Evolutionary conservation across 2,888 invertebrate species (phyloP).

Genomic region (Leptopilina myrica): DNA sequence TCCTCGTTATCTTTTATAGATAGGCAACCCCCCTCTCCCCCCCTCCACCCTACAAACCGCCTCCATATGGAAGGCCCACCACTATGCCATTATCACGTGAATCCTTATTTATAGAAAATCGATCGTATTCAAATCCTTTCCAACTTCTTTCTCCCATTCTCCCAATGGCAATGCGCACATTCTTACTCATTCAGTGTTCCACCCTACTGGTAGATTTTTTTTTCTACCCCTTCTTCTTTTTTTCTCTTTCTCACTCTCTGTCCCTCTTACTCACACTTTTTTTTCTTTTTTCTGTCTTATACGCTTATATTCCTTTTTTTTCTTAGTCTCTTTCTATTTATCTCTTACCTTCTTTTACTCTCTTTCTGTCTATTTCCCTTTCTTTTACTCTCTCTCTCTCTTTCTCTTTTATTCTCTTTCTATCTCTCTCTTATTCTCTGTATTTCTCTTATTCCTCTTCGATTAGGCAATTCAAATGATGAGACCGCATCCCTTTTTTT

Average conservation of each 20-base stretch:
- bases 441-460: neutral
- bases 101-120: constrained; percentile 72
- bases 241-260: too few species aligned
- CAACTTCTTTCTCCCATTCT: constrained; percentile 49
- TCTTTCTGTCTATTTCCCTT: too few species aligned
- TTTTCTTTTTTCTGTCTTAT: neutral
- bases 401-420: too few species aligned
- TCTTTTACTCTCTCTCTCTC: too few species aligned
- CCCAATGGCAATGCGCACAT: constrained; percentile 43
- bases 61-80: constrained; percentile 59
- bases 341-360: too few species aligned
- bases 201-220: neutral
- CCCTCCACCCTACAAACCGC: constrained; percentile 31
- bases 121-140: constrained; percentile 70
- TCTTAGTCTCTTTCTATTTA: too few species aligned
- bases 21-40: constrained; percentile 60
- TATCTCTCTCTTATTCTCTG: too few species aligned
- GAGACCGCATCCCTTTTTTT: constrained; percentile 23
- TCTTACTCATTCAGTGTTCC: constrained; percentile 41
- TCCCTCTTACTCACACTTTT: neutral
- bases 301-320: neutral
- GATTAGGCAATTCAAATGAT: constrained; percentile 39
- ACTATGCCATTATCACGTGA: constrained; percentile 67
- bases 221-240: neutral
- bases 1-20: constrained; percentile 69